phyloP scores from a whole-genome alignment of 2,113 vertebrate genomes.

The Prionailurus bengalensis region DNA sequence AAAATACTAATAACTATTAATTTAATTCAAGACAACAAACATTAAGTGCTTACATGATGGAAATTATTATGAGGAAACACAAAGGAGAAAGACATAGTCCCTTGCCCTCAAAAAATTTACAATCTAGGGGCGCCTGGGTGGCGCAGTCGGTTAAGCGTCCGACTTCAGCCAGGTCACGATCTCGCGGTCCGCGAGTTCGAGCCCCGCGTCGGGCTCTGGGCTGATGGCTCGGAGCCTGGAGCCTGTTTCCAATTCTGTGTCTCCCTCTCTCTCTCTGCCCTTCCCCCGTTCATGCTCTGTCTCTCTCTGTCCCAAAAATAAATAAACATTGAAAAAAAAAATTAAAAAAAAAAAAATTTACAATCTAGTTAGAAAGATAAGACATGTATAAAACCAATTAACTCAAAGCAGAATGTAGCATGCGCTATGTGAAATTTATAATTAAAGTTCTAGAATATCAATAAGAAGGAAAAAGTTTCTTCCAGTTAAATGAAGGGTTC shows the following conservation, averaged over 20 bases:
- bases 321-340: no score
- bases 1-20: not conserved
- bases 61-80: not conserved
- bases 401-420: not conserved
- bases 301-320: no score
- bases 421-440: not conserved
- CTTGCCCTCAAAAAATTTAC: not conserved
- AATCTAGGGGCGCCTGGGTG: not conserved
- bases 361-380: not conserved
- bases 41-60: not conserved
- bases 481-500: not conserved
- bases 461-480: not conserved
- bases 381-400: not conserved
- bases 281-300: no score
- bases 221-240: no score
- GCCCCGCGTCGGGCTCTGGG: no score
- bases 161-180: no score
- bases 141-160: no score
- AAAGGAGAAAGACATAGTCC: not conserved
- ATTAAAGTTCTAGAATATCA: slow-evolving; percentile 8
- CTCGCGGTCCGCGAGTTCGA: no score
- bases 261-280: no score
- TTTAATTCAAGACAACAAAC: not conserved
- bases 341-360: not conserved
- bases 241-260: no score